Base-by-base conservation (phyloP, 1,140 invertebrate species). In the Drosophila eugracilis region DNA sequence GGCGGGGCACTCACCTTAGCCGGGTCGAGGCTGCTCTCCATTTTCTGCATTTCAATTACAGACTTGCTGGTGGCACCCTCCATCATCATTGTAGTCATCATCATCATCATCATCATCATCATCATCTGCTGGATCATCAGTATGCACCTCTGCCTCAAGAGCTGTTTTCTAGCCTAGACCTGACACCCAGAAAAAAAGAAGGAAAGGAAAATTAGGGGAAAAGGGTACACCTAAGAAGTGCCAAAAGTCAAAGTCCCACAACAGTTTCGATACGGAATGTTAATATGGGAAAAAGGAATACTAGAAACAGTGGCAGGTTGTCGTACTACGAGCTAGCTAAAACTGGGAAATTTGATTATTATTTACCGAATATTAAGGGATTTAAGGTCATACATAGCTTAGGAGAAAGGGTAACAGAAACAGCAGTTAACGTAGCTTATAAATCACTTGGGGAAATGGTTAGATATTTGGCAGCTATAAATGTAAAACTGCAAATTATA, bases 31-130 rank as follows among this genome's bases (percentile, higher is more conserved):
- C 50, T 85, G 39, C 59, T 69, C 70, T 71, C 65, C 63, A 53
- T 36, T 67, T 74, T 83, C 75, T 70, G 75, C 75, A 84, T 84
- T 85, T 84, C 71, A 84, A 76, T 84, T 79, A 79, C 78, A 80
- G 77, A 65, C 55, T 36, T 28, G 60, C 48, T n/a, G 45, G 28
- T n/a, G 45, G 28, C 59, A 63, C 30, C 44, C 52, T 21, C 44
- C 66, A 21, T 30, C 67, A 21, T 49, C 69, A n/a, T n/a, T n/a
- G n/a, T n/a, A n/a, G 34, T 55, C 54, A 32, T 30, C 28, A 2
- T 7, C 26, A 30, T 30, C 28, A 5, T 5, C 34, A 12, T 45
- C 21, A 5, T n/a, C 39, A 9, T 49, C 14, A 17, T 21, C 52
- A 30, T 69, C 36, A 37, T 21, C 17, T 21, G 26, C 67, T n/a